Evolutionary conservation across 2,888 invertebrate species (phyloP).

Genomic region (Chirona hameri): DNA sequence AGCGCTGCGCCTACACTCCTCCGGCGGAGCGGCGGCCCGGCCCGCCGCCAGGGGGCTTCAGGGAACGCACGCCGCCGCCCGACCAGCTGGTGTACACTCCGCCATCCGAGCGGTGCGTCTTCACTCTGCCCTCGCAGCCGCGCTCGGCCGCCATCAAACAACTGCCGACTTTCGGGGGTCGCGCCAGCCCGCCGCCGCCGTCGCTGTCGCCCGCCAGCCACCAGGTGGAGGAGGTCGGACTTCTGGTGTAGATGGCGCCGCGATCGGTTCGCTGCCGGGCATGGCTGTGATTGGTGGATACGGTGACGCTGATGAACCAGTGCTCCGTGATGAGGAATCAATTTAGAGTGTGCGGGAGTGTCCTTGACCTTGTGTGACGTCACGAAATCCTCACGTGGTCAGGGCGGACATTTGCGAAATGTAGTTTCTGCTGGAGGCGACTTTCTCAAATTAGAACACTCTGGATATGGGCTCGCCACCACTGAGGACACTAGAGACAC

Average conservation of each 20-base stretch:
- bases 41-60: background rate
- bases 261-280: background rate
- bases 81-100: background rate
- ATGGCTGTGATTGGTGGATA: background rate
- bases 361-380: too few species aligned
- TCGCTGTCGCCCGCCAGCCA: background rate
- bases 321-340: too few species aligned
- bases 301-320: too few species aligned
- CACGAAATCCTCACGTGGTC: too few species aligned
- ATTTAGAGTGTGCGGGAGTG: too few species aligned
- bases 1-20: background rate
- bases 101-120: background rate
- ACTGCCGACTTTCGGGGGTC: background rate
- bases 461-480: too few species aligned
- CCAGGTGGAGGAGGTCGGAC: background rate
- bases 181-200: conserved; percentile 13
- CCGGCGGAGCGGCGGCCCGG: background rate
- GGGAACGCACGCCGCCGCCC: background rate
- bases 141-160: conserved; percentile 28
- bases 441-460: too few species aligned
- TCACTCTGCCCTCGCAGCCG: conserved; percentile 35
- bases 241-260: background rate
- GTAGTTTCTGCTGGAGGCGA: too few species aligned
- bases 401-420: too few species aligned
- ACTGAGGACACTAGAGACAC: too few species aligned